phyloP scores from a whole-genome alignment of 2,797 vertebrate species.

The Characodon lateralis region DNA sequence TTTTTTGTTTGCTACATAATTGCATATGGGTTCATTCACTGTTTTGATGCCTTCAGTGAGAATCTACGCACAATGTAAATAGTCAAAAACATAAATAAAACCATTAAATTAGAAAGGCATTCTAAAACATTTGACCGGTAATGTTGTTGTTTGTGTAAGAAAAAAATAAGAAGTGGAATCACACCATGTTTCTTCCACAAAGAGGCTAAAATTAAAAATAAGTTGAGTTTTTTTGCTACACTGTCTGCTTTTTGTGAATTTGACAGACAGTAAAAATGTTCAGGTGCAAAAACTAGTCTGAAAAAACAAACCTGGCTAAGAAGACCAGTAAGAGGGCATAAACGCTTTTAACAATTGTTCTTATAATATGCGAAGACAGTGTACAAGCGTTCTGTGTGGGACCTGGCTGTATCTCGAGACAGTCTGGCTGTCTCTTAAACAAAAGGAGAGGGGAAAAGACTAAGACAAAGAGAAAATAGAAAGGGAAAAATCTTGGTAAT shows the following conservation, averaged over 20 bases:
- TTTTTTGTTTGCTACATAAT: too few species aligned
- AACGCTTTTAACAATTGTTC: neutral
- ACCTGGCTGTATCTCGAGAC: slow-evolving; percentile 43
- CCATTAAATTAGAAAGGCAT: too few species aligned
- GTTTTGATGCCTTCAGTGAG: too few species aligned
- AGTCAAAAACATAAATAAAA: too few species aligned
- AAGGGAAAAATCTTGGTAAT: slow-evolving; percentile 75
- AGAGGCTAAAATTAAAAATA: neutral
- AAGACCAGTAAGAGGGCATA: neutral
- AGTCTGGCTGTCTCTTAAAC: slow-evolving; percentile 47
- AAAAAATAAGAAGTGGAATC: neutral
- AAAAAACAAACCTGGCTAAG: neutral
- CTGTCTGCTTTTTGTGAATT: neutral
- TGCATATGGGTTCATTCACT: too few species aligned
- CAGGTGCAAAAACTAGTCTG: neutral
- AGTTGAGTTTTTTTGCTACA: neutral
- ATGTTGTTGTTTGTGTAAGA: neutral
- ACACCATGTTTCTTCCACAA: neutral
- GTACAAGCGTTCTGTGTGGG: neutral
- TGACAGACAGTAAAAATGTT: neutral
- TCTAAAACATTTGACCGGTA: too few species aligned
- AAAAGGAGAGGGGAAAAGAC: slow-evolving; percentile 45
- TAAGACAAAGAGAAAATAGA: slow-evolving; percentile 66
- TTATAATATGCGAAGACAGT: neutral
- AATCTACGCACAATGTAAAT: too few species aligned